Percentiles rank a stretch among this genome's conserved stretches.
Evolutionary conservation across 1,140 invertebrate genomes (phyloP).

Genomic region (Dufourea novaeangliae): DNA sequence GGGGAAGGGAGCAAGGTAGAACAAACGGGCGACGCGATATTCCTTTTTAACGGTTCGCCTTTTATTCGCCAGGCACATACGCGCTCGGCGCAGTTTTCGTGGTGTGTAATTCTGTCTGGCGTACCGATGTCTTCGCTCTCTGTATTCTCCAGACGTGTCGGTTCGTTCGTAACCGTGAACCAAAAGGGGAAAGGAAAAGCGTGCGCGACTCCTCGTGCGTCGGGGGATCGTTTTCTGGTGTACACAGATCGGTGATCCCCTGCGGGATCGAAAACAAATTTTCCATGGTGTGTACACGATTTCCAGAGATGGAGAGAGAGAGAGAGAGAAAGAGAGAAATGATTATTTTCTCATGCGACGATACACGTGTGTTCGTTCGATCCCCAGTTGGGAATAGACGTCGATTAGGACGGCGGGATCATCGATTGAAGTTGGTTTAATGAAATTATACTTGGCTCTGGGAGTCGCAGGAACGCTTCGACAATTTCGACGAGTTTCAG

Average conservation of each 20-base stretch:
- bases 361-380: too few species aligned
- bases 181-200: background rate
- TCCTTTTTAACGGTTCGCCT: constrained; percentile 33
- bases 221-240: constrained; percentile 42
- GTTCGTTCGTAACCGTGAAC: constrained; percentile 4
- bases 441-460: constrained; percentile 2
- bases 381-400: too few species aligned
- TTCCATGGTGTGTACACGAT: too few species aligned
- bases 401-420: background rate
- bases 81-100: background rate
- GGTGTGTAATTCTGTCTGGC: constrained; percentile 28
- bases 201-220: background rate
- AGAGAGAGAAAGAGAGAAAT: background rate
- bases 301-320: too few species aligned
- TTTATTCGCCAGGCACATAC: constrained; percentile 45
- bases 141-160: constrained; percentile 12
- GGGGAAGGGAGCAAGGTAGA: background rate
- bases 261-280: constrained; percentile 24
- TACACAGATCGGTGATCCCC: constrained; percentile 28
- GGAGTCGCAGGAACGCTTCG: background rate
- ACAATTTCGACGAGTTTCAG: background rate
- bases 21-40: constrained; percentile 22
- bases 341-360: background rate
- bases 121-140: background rate
- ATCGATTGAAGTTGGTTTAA: background rate